Base-by-base conservation (phyloP, 2,888 invertebrate genomes). In the Hecatera dysodea region DNA sequence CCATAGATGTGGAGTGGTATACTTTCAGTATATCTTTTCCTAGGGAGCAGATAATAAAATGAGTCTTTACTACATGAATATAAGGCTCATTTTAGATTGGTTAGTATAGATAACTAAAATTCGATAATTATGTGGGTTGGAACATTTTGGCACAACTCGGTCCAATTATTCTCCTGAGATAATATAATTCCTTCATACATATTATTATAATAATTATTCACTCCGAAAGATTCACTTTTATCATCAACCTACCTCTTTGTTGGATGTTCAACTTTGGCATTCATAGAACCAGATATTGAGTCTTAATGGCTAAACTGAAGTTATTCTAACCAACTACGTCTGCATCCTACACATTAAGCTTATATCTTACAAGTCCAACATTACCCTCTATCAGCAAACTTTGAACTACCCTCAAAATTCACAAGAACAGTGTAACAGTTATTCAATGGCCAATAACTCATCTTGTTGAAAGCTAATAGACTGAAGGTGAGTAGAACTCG, bases 381-480 rank as follows among this genome's bases (percentile, higher is more conserved):
- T 11, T 55, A 55, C 55, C n/a, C n/a, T 52, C 36, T 29, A 48
- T 11, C 19, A 42, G 33, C 48, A 24, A 83, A 80, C 50, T 79
- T 67, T 36, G 60, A 68, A 64, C 65, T 71, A 66, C 65, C 61
- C 66, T 68, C 80, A 80, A 81, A 76, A 72, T 71, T 79, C 79
- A 76, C 84, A 78, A 81, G 80, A 79, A 72, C 81, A 79, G 62
- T 60, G 74, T 82, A 71, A 81, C 81, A 74, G 83, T 82, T 86
- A 82, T 85, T 80, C 87, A 83, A 86, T 87, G 80, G 84, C 71
- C 86, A 73, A 88, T 90, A 89, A 90, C 84, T 90, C 90, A 89
- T 70, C 81, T 88, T 74, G 86, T 84, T 86, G 86, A 85, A 82
- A 86, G 86, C 88, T 91, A 91, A 91, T 91, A 90, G 90, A 90